Percentiles rank a stretch among this genome's conserved stretches.
These are phyloP conservation scores for Mycetomoellerius zeteki DNA, from an alignment of 1,140 invertebrate species.

Conservation along the genomic window DNA sequence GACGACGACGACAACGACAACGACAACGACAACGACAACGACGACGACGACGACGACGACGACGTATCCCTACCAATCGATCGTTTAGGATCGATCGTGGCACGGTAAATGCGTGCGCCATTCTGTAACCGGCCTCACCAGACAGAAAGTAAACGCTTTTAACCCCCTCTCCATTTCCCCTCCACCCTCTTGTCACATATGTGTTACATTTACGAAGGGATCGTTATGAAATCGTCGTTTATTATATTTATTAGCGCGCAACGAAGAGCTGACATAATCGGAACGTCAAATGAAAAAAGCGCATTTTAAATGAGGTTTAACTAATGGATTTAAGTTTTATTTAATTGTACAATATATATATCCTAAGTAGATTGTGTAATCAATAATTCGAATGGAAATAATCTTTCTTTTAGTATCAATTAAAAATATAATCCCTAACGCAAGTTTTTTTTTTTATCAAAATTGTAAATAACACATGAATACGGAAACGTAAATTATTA, in stretches of 20 bases:
- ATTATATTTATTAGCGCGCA: conserved; percentile 59
- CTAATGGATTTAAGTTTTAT: not conserved
- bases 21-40: conserved; percentile 6
- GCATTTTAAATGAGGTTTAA: not conserved
- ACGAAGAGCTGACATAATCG: conserved; percentile 42
- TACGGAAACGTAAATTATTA: not conserved
- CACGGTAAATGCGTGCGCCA: conserved; percentile 72
- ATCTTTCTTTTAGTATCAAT: not conserved
- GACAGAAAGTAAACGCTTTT: conserved; percentile 65
- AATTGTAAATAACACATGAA: not conserved
- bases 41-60: conserved; percentile 40
- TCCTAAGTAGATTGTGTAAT: not conserved
- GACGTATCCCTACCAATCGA: conserved; percentile 72
- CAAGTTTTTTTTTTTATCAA: not conserved
- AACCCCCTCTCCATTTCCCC: conserved; percentile 28
- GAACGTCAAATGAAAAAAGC: conserved; percentile 13
- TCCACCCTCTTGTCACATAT: conserved; percentile 24
- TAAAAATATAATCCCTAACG: not conserved
- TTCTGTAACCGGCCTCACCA: conserved; percentile 35
- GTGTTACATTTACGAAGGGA: conserved; percentile 54
- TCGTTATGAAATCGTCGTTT: conserved; percentile 56
- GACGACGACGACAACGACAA: too few species aligned
- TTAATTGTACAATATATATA: not conserved
- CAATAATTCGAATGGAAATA: not conserved
- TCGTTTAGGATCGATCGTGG: conserved; percentile 69